These are phyloP conservation scores for Macroramphosus scolopax DNA, from an alignment of 2,797 vertebrate genomes.

Conservation along the genomic window DNA sequence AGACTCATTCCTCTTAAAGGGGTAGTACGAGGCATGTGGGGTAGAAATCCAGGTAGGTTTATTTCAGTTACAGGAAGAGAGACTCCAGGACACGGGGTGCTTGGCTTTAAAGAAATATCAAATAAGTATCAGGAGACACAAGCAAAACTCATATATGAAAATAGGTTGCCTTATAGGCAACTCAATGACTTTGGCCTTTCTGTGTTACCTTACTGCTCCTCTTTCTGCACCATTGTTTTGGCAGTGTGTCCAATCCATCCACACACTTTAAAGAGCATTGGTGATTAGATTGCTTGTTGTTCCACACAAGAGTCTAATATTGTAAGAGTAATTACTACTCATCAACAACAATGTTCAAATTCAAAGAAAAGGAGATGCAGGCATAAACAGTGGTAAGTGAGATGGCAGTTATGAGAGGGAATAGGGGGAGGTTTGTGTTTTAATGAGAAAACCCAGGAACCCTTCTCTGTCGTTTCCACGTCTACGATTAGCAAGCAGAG, in stretches of 20 bases:
- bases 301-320: slow-evolving; percentile 41
- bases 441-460: slow-evolving; percentile 61
- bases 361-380: slow-evolving; percentile 38
- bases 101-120: slow-evolving; percentile 34
- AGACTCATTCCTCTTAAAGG: slow-evolving; percentile 68
- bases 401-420: slow-evolving; percentile 28
- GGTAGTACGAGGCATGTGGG: slow-evolving; percentile 59
- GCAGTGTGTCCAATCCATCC: slow-evolving; percentile 24
- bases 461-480: slow-evolving; percentile 57
- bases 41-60: slow-evolving; percentile 67
- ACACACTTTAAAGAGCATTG: slow-evolving; percentile 25
- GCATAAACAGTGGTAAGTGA: slow-evolving; percentile 21
- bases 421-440: slow-evolving; percentile 40
- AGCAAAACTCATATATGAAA: slow-evolving; percentile 7
- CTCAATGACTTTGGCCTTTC: no score
- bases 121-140: slow-evolving; percentile 1
- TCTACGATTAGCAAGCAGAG: slow-evolving; percentile 66
- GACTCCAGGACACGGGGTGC: slow-evolving; percentile 49
- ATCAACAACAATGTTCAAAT: slow-evolving; percentile 48
- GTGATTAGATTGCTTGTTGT: slow-evolving; percentile 46
- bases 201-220: background rate
- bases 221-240: slow-evolving; percentile 3
- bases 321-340: slow-evolving; percentile 49
- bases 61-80: slow-evolving; percentile 60
- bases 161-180: no score